These are phyloP conservation scores for Carpatolechia fugitivella DNA, from an alignment of 2,888 invertebrate species.

Conservation along the genomic window DNA sequence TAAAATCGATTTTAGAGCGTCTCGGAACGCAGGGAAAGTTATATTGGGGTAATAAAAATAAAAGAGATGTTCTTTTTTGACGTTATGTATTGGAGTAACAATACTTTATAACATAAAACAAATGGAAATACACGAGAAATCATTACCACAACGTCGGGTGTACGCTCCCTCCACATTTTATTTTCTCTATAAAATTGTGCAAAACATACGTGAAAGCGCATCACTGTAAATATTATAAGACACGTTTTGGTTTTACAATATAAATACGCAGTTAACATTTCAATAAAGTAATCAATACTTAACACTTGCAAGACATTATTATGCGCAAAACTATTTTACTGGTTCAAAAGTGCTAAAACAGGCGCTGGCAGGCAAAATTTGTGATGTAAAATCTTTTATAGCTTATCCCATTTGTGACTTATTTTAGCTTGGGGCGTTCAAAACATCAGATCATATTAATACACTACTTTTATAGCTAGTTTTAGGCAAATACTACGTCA, in stretches of 20 bases:
- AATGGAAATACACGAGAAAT: constrained; percentile 51
- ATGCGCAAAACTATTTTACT: constrained; percentile 1
- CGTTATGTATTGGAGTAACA: constrained; percentile 71
- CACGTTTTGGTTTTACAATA: constrained; percentile 16
- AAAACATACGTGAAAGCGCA: constrained; percentile 1
- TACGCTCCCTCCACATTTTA: constrained; percentile 29
- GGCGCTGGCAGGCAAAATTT: background rate
- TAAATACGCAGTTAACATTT: constrained; percentile 11
- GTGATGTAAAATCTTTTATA: background rate
- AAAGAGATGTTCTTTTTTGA: constrained; percentile 23
- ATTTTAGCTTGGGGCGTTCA: background rate
- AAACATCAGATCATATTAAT: background rate
- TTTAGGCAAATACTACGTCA: background rate
- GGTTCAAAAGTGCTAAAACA: background rate
- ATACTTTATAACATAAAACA: constrained; percentile 69
- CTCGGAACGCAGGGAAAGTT: no score
- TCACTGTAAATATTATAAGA: constrained; percentile 12
- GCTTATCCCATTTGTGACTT: background rate
- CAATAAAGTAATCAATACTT: constrained; percentile 7
- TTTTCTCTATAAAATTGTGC: constrained; percentile 20
- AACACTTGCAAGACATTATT: constrained; percentile 8
- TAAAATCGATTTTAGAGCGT: no score
- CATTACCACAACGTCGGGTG: constrained; percentile 37
- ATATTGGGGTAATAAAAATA: background rate
- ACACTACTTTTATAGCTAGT: background rate